Conservation (phyloP, 2,888 invertebrate genomes). For the Tetranychus truncatus region DNA sequence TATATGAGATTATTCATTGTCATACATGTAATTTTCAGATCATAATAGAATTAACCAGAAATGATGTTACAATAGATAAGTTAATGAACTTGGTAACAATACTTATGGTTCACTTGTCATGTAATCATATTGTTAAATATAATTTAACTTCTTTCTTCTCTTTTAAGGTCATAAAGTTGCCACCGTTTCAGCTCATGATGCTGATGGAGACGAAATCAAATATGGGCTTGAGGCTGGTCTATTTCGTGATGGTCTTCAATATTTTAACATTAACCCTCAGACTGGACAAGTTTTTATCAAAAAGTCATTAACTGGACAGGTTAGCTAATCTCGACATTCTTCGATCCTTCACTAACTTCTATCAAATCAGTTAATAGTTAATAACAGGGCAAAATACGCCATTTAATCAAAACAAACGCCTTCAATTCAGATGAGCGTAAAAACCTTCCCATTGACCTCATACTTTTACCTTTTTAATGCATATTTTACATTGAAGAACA, state of each 20-base stretch:
- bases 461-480: no score
- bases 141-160: background rate
- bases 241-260: constrained; percentile 29
- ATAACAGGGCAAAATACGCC: background rate
- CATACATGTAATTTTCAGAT: no score
- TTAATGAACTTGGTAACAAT: background rate
- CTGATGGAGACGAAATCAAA: constrained; percentile 27
- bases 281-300: constrained; percentile 61
- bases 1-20: no score
- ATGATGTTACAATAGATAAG: background rate
- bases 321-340: constrained; percentile 30
- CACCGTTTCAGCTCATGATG: constrained; percentile 26
- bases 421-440: background rate
- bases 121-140: background rate
- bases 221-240: constrained; percentile 27
- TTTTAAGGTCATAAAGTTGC: constrained; percentile 25
- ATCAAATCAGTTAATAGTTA: background rate
- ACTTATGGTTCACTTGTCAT: background rate
- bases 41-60: no score
- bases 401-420: background rate
- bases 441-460: no score
- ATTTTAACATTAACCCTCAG: constrained; percentile 50
- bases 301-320: constrained; percentile 54
- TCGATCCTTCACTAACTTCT: no score
- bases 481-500: no score